Percentiles rank a stretch among this genome's conserved stretches.
Conservation (phyloP, 2,797 vertebrate species). For the Semotilus atromaculatus region DNA sequence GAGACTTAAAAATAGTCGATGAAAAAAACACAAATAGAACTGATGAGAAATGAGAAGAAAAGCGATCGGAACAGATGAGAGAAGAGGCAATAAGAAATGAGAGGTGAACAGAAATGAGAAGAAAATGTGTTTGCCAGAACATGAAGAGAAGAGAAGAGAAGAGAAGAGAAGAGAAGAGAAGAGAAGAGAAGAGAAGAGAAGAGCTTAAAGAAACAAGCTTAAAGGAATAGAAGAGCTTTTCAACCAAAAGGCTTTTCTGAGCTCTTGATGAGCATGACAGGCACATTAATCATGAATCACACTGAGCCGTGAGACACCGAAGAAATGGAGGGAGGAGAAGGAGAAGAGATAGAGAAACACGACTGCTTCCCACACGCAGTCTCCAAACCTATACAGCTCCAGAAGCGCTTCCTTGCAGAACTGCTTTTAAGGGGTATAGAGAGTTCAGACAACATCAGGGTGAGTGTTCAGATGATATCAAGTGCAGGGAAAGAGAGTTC, state of each 20-base stretch:
- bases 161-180: no score
- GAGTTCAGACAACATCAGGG: slow-evolving; percentile 24
- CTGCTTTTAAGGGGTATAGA: slow-evolving; percentile 22
- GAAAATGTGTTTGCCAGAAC: neutral
- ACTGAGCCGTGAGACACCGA: slow-evolving; percentile 29
- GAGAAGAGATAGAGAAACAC: neutral
- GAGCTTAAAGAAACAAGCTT: neutral
- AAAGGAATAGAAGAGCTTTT: neutral
- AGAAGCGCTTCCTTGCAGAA: neutral
- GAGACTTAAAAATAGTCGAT: neutral
- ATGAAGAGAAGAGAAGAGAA: neutral
- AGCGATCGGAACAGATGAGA: neutral
- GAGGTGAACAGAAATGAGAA: neutral
- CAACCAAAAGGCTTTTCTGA: slow-evolving; percentile 14
- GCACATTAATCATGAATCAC: slow-evolving; percentile 52
- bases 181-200: neutral
- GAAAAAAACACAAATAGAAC: neutral
- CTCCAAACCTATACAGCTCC: slow-evolving; percentile 13
- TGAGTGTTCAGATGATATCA: neutral
- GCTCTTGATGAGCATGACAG: slow-evolving; percentile 41
- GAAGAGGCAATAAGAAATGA: neutral
- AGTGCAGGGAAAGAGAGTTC: slow-evolving; percentile 13
- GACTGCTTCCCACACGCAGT: neutral
- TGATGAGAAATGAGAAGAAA: no score
- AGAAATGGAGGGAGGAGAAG: slow-evolving; percentile 10